Percentiles rank a stretch among this genome's conserved stretches.
Evolutionary conservation across 2,113 vertebrate species (phyloP).

Genomic region (Murina feae): DNA sequence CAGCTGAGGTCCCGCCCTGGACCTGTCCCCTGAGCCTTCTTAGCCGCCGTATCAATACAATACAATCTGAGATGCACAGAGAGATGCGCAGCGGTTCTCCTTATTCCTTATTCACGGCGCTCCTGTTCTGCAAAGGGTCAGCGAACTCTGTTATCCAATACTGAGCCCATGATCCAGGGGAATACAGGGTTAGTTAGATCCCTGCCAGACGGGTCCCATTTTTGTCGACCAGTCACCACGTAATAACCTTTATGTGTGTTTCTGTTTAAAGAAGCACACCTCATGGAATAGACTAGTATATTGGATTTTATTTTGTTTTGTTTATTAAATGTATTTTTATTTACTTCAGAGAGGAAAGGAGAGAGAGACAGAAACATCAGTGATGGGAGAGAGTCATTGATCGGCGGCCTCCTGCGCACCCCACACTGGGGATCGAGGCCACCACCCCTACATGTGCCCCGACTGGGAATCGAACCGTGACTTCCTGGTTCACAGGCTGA

Average conservation of each 20-base stretch:
- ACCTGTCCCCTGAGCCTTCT: background rate
- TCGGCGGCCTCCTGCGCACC: too few species aligned
- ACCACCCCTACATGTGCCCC: too few species aligned
- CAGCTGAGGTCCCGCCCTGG: background rate
- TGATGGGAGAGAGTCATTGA: too few species aligned
- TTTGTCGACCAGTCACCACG: background rate
- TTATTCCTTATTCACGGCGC: too few species aligned
- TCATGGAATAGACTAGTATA: background rate
- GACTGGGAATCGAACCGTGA: too few species aligned
- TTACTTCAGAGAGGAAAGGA: too few species aligned
- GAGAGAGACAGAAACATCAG: too few species aligned
- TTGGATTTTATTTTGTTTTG: too few species aligned
- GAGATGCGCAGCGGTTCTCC: accelerated
- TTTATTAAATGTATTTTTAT: too few species aligned
- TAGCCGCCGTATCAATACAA: background rate
- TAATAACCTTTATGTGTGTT: background rate
- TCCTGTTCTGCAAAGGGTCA: background rate
- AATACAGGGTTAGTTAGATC: background rate
- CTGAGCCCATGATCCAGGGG: background rate
- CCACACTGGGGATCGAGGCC: too few species aligned
- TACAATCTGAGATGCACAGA: background rate
- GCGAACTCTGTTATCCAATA: background rate
- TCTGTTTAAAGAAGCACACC: background rate
- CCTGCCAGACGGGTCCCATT: background rate
- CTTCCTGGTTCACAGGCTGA: too few species aligned